Evolutionary conservation across 2,797 vertebrate genomes (phyloP).

Genomic region (Neostethus bicornis): DNA sequence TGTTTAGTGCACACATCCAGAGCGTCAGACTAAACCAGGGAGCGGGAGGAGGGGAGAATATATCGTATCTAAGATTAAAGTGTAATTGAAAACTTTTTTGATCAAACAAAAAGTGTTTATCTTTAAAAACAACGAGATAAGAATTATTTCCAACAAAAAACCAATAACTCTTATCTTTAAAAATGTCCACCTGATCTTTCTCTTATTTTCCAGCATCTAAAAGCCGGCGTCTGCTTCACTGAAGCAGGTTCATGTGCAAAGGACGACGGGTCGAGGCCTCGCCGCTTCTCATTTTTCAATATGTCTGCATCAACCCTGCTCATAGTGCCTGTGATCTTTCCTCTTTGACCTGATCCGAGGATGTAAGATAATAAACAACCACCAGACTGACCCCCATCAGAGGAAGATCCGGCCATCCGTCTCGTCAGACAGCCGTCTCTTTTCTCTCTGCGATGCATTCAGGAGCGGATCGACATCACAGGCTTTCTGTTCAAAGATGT

Average conservation of each 20-base stretch:
- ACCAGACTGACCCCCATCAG: conserved; percentile 59
- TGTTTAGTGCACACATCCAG: too few relatives aligned
- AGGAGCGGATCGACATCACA: conserved; percentile 74
- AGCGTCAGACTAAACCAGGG: too few relatives aligned
- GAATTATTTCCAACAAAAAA: too few relatives aligned
- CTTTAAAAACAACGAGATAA: too few relatives aligned
- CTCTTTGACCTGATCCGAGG: conserved; percentile 50
- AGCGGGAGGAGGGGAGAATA: too few relatives aligned
- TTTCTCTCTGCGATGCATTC: conserved; percentile 63
- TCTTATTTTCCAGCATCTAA: conserved; percentile 58
- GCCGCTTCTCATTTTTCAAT: conserved; percentile 28
- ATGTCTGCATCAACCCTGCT: conserved; percentile 30
- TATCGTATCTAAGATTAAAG: too few relatives aligned
- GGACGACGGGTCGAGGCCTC: conserved; percentile 42
- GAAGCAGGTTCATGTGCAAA: conserved; percentile 26
- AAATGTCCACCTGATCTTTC: conserved; percentile 85
- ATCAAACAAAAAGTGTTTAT: too few relatives aligned
- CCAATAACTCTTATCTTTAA: too few relatives aligned
- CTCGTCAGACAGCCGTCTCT: conserved; percentile 62
- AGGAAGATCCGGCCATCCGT: conserved; percentile 44
- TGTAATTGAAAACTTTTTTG: too few relatives aligned
- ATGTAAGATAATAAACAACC: conserved; percentile 55
- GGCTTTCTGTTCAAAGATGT: conserved; percentile 68
- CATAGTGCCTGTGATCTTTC: conserved; percentile 50
- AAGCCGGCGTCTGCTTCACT: conserved; percentile 36